Conservation (phyloP, 2,888 invertebrate genomes). For the Iphiclides podalirius region DNA sequence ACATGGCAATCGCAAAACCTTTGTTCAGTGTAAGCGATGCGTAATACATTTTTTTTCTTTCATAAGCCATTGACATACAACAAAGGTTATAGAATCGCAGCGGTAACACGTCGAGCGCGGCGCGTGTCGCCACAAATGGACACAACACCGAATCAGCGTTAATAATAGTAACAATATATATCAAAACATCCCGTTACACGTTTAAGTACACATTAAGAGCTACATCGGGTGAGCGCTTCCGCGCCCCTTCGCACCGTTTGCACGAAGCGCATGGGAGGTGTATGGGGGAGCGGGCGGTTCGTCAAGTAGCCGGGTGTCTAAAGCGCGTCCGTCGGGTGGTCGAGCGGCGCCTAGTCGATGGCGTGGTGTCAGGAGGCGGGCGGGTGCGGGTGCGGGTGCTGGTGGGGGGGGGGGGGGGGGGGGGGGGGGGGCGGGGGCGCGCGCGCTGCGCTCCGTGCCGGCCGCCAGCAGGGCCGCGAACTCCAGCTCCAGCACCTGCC, state of each 20-base stretch:
- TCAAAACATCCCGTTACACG: conserved; percentile 55
- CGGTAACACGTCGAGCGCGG: conserved; percentile 18
- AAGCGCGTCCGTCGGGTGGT: not conserved
- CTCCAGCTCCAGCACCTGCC: conserved; percentile 94
- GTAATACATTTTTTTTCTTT: too few species aligned
- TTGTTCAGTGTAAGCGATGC: too few species aligned
- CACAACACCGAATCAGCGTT: conserved; percentile 25
- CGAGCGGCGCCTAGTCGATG: conserved; percentile 40
- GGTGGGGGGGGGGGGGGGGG: conserved; percentile 48
- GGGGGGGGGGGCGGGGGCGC: conserved; percentile 52
- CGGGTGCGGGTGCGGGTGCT: conserved; percentile 45
- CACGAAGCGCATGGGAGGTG: too few species aligned
- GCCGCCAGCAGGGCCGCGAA: conserved; percentile 91
- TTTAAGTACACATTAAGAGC: conserved; percentile 72
- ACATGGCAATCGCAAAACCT: too few species aligned
- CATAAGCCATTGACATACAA: too few species aligned
- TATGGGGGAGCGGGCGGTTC: conserved; percentile 27
- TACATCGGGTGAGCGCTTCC: conserved; percentile 68
- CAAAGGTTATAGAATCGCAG: too few species aligned
- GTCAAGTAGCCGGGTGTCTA: conserved; percentile 29
- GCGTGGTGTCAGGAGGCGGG: conserved; percentile 69
- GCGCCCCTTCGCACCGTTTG: too few species aligned
- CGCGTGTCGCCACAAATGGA: conserved; percentile 16
- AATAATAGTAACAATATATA: conserved; percentile 43
- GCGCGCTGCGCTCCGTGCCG: conserved; percentile 90